A percentile compares a stretch with the other conserved stretches of the same genome.
phyloP scores from a whole-genome alignment of 2,888 invertebrate species.

The Aphidius colemani region DNA sequence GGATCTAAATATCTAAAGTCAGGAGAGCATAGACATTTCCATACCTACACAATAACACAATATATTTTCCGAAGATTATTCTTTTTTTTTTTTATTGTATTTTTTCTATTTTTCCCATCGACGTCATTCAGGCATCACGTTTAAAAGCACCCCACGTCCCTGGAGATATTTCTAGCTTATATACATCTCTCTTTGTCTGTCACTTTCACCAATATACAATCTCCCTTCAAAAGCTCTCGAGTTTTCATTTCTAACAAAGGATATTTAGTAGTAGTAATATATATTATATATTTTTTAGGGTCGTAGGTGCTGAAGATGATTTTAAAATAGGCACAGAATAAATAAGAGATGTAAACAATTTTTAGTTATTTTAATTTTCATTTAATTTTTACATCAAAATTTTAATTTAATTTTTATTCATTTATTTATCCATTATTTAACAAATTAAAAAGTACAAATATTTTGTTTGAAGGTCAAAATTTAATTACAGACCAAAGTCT shows the following conservation, averaged over 20 bases:
- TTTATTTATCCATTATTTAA: too few species aligned
- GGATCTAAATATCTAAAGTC: slow-evolving; percentile 18
- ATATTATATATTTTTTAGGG: too few species aligned
- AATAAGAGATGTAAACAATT: background rate
- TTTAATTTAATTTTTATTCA: too few species aligned
- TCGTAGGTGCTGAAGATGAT: too few species aligned
- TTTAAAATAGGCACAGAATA: background rate
- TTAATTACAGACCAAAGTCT: too few species aligned
- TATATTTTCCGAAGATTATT: background rate
- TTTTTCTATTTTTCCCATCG: background rate
- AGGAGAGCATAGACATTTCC: slow-evolving; percentile 1
- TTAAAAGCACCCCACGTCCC: background rate
- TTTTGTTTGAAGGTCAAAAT: too few species aligned
- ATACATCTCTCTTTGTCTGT: background rate
- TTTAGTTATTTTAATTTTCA: background rate
- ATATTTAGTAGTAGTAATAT: too few species aligned
- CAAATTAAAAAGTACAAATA: too few species aligned
- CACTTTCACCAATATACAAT: background rate
- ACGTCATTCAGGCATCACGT: slow-evolving; percentile 2
- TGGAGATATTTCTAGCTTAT: too few species aligned
- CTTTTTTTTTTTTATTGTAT: slow-evolving; percentile 4
- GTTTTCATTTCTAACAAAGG: too few species aligned
- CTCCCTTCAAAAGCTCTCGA: background rate
- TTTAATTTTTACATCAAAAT: too few species aligned
- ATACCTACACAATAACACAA: too few species aligned